Evolutionary conservation across 1,140 invertebrate species (phyloP).

Genomic region (Eueides isabella): DNA sequence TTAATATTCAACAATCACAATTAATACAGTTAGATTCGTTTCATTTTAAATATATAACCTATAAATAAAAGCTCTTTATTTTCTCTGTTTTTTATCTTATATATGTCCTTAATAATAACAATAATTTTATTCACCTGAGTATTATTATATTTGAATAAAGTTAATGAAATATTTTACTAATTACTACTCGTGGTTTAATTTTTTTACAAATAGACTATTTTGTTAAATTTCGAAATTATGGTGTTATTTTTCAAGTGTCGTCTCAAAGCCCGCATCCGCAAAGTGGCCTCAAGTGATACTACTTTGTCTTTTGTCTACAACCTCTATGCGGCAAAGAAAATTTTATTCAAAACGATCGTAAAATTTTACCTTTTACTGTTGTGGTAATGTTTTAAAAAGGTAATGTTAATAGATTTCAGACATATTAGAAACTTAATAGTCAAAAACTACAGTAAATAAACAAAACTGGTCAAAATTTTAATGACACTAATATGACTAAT

Average conservation of each 20-base stretch:
- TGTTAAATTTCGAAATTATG: slow-evolving; percentile 11
- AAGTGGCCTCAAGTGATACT: slow-evolving; percentile 48
- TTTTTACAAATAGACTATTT: neutral
- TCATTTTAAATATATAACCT: too few relatives aligned
- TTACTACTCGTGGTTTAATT: neutral
- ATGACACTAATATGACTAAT: too few relatives aligned
- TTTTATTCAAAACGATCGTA: slow-evolving; percentile 40
- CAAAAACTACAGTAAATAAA: too few relatives aligned
- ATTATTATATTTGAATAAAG: neutral
- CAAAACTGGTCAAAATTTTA: too few relatives aligned
- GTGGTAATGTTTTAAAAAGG: neutral
- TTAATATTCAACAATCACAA: too few relatives aligned
- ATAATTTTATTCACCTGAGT: too few relatives aligned
- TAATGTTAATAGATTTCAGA: neutral
- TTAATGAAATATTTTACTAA: neutral
- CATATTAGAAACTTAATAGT: too few relatives aligned
- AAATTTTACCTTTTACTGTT: slow-evolving; percentile 16
- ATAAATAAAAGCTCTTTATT: too few relatives aligned
- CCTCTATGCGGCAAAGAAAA: slow-evolving; percentile 42
- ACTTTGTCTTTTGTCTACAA: slow-evolving; percentile 47
- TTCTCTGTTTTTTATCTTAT: too few relatives aligned
- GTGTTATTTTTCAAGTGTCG: slow-evolving; percentile 34
- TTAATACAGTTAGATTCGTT: too few relatives aligned
- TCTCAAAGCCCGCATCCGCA: slow-evolving; percentile 41
- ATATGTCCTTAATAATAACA: too few relatives aligned